A percentile compares a stretch with the other conserved stretches of the same genome.
Conservation (phyloP, 2,888 invertebrate species). For the Lithosia quadra region DNA sequence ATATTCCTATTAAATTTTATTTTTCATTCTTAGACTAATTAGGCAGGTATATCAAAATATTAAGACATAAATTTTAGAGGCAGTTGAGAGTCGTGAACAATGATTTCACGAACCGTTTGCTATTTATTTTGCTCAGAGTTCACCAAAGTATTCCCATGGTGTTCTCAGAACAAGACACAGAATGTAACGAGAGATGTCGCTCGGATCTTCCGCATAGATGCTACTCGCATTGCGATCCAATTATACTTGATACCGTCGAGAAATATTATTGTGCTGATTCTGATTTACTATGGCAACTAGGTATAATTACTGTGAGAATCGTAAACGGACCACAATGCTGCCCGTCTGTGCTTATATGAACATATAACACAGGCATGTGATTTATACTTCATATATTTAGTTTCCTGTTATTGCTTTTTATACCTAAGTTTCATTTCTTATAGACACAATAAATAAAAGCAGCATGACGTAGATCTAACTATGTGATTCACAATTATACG, state of each 20-base stretch:
- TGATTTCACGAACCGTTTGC: constrained; percentile 33
- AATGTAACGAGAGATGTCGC: constrained; percentile 83
- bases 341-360: constrained; percentile 58
- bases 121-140: constrained; percentile 38
- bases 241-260: constrained; percentile 82
- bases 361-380: constrained; percentile 54
- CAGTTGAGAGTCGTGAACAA: constrained; percentile 40
- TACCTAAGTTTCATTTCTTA: constrained; percentile 47
- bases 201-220: constrained; percentile 83
- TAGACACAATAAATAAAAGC: constrained; percentile 30
- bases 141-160: constrained; percentile 74
- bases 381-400: constrained; percentile 50
- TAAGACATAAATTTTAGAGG: constrained; percentile 38
- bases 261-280: constrained; percentile 79
- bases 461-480: constrained; percentile 25
- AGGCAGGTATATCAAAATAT: constrained; percentile 37
- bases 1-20: constrained; percentile 36
- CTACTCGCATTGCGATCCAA: constrained; percentile 83
- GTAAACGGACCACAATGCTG: constrained; percentile 67
- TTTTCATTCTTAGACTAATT: constrained; percentile 34
- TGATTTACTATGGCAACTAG: constrained; percentile 66
- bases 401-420: constrained; percentile 62
- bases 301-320: constrained; percentile 81
- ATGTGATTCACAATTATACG: constrained; percentile 39
- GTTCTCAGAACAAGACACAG: constrained; percentile 83